These are phyloP conservation scores for Eubucco bourcierii DNA, from an alignment of 2,113 vertebrate genomes.

Conservation along the genomic window DNA sequence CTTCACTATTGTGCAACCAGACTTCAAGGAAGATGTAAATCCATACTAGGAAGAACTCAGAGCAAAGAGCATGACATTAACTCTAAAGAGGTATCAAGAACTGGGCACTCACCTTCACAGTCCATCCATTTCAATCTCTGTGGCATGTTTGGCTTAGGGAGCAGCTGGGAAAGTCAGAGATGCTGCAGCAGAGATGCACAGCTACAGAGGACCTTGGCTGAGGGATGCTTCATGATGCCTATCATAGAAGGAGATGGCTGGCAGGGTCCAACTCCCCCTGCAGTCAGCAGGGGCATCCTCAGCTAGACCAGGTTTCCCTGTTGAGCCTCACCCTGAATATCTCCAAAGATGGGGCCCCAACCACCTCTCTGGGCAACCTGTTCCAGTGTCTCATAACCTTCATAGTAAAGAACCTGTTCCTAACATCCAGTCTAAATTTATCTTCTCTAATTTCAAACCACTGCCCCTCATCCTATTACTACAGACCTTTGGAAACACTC, in stretches of 20 bases:
- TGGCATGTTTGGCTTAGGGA: fast-evolving
- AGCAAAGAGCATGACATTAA: background rate
- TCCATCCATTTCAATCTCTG: fast-evolving
- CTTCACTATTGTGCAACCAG: background rate
- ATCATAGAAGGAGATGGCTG: fast-evolving
- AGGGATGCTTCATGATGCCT: background rate
- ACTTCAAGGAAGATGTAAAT: background rate
- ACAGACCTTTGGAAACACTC: too few species aligned
- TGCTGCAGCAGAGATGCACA: background rate
- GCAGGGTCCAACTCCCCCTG: too few species aligned
- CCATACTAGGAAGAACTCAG: background rate
- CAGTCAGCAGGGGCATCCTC: too few species aligned
- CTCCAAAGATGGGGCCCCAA: too few species aligned
- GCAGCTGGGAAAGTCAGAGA: fast-evolving
- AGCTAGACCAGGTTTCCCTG: too few species aligned
- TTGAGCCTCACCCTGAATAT: too few species aligned
- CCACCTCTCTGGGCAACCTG: too few species aligned
- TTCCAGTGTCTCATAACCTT: too few species aligned
- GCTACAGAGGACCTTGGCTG: background rate
- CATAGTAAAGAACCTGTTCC: too few species aligned
- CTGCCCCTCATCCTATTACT: too few species aligned
- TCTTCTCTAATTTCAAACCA: too few species aligned
- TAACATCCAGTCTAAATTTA: too few species aligned
- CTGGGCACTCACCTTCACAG: fast-evolving
- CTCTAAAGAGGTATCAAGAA: background rate